Evolutionary conservation across 2,113 vertebrate genomes (phyloP).

Genomic region (Piaya cayana): DNA sequence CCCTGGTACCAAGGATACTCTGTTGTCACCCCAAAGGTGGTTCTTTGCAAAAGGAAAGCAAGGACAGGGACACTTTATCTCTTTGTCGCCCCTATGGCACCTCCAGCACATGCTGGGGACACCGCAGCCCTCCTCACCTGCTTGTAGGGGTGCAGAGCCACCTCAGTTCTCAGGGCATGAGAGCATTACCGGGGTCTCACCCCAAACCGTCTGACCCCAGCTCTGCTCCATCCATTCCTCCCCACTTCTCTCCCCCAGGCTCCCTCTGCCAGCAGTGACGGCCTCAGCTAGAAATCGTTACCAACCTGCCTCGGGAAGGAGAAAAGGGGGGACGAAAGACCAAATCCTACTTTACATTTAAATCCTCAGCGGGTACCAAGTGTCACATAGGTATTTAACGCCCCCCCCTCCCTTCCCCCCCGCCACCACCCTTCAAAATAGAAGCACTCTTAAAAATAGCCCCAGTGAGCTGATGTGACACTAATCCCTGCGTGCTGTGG

Average conservation of each 20-base stretch:
- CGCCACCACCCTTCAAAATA: background rate
- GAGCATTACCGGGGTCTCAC: background rate
- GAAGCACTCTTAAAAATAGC: background rate
- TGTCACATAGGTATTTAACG: background rate
- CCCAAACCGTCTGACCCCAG: background rate
- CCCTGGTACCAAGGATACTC: background rate
- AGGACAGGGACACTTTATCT: background rate
- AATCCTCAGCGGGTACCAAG: background rate
- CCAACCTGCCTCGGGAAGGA: background rate
- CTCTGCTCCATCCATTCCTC: background rate
- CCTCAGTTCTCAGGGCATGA: background rate
- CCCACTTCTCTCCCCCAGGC: background rate
- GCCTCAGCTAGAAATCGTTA: background rate
- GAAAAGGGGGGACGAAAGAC: background rate
- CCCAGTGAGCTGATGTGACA: background rate
- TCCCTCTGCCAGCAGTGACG: background rate
- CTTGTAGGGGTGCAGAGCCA: background rate
- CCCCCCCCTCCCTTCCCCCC: too few species aligned
- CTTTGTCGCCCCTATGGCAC: background rate
- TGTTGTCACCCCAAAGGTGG: background rate
- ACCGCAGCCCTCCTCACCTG: background rate
- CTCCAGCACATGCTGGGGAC: background rate
- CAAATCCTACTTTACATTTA: slow-evolving; percentile 27
- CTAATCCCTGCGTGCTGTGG: background rate
- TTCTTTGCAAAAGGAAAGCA: background rate